These are phyloP conservation scores for Campopleginae sp. DNA, from an alignment of 2,888 invertebrate genomes.

Conservation along the genomic window DNA sequence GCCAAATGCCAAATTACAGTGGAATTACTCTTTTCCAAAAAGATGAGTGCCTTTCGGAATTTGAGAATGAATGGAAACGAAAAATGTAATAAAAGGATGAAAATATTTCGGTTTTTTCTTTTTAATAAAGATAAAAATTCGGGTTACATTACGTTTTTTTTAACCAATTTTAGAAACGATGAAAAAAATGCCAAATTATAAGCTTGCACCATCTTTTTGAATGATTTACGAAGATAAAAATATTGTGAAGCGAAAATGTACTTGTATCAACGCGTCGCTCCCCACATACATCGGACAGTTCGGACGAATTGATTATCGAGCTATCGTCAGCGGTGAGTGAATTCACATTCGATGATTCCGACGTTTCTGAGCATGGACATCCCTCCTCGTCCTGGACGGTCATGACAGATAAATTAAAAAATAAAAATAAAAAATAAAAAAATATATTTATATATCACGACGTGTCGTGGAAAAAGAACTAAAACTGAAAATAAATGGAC, in stretches of 20 bases:
- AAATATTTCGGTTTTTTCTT: neutral
- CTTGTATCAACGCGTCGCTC: conserved; percentile 40
- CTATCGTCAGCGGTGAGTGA: conserved; percentile 72
- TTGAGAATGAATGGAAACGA: neutral
- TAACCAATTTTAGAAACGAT: neutral
- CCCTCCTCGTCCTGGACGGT: conserved; percentile 73
- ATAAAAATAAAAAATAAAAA: conserved; percentile 63
- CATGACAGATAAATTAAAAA: conserved; percentile 33
- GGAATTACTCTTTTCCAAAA: neutral
- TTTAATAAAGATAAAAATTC: neutral
- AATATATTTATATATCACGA: conserved; percentile 51
- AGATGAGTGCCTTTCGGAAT: neutral
- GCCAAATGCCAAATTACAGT: neutral
- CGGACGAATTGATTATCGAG: conserved; percentile 59
- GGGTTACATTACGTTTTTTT: neutral
- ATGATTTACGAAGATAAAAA: neutral
- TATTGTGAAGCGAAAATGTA: conserved; percentile 19
- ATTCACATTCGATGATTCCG: conserved; percentile 74
- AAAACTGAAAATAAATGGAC: conserved; percentile 66
- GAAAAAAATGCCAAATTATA: neutral
- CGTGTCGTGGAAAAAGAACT: conserved; percentile 31
- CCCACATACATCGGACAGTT: conserved; percentile 25
- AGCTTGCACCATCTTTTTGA: neutral
- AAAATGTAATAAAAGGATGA: neutral
- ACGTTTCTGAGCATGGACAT: conserved; percentile 72